Percentiles rank a stretch among this genome's conserved stretches.
Evolutionary conservation across 2,888 invertebrate species (phyloP).

Genomic region (Punctoribates punctum): DNA sequence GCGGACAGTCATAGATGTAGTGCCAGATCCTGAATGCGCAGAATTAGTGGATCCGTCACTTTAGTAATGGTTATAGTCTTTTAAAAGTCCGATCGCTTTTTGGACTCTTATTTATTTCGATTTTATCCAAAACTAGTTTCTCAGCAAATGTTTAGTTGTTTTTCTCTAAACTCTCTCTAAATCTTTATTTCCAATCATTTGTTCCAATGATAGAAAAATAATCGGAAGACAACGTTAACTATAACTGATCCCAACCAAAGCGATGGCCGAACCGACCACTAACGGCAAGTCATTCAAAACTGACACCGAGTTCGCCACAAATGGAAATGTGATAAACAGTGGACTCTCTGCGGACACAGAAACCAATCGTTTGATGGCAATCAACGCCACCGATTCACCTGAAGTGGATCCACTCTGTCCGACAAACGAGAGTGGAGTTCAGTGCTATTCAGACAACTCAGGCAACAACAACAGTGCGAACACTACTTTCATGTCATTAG

Average conservation of each 20-base stretch:
- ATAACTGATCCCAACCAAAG: neutral
- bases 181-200: constrained; percentile 43
- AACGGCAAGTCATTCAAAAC: constrained; percentile 34
- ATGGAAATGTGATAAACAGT: constrained; percentile 14
- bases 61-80: neutral
- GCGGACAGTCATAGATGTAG: neutral
- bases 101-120: constrained; percentile 21
- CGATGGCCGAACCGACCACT: neutral
- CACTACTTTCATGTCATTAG: neutral
- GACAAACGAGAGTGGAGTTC: neutral
- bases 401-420: neutral
- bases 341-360: neutral
- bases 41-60: constrained; percentile 14
- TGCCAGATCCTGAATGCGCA: neutral
- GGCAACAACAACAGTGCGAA: neutral
- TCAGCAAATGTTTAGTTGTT: neutral
- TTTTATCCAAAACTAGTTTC: constrained; percentile 13
- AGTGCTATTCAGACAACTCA: neutral
- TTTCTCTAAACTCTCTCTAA: constrained; percentile 40
- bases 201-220: constrained; percentile 26
- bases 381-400: neutral
- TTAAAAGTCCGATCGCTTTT: neutral
- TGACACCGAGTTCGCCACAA: constrained; percentile 13
- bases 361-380: neutral
- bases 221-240: constrained; percentile 37